Evolutionary conservation across 1,140 invertebrate genomes (phyloP).

Genomic region (Drosophila athabasca): DNA sequence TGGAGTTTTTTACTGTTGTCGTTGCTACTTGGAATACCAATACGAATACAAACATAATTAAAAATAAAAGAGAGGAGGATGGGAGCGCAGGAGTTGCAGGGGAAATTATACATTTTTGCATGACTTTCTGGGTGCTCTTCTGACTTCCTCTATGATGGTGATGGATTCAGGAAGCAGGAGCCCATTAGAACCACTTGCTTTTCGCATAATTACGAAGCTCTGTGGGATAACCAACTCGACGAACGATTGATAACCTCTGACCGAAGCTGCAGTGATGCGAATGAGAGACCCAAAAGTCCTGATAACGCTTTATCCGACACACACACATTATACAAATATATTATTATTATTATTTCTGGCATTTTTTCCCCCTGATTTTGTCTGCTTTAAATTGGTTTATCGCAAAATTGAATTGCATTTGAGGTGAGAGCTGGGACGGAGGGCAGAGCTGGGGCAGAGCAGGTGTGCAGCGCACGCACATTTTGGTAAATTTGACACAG

Average conservation of each 20-base stretch:
- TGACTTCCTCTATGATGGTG: too few species aligned
- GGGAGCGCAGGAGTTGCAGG: background rate
- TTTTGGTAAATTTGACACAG: constrained; percentile 55
- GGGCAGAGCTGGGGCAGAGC: background rate
- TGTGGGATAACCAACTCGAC: background rate
- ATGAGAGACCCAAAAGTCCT: background rate
- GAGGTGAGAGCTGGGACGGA: constrained; percentile 2
- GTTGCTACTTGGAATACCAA: constrained; percentile 20
- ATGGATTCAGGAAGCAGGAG: too few species aligned
- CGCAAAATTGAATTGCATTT: constrained; percentile 47
- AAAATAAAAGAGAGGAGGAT: background rate
- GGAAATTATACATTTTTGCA: too few species aligned
- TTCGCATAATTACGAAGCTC: constrained; percentile 19
- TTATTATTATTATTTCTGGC: constrained; percentile 5
- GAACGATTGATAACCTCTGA: constrained; percentile 46
- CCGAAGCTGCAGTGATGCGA: background rate
- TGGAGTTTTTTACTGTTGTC: constrained; percentile 21
- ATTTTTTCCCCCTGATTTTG: constrained; percentile 25
- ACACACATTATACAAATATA: background rate
- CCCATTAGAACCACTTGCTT: constrained; percentile 3
- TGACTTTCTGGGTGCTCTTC: too few species aligned
- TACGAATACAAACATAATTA: constrained; percentile 16
- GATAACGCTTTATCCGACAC: constrained; percentile 5
- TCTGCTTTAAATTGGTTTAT: constrained; percentile 53
- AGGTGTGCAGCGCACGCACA: constrained; percentile 7